A percentile compares a stretch with the other conserved stretches of the same genome.
phyloP scores from a whole-genome alignment of 30 jellyfish, hydroid and myxozoan species.

The Aurelia coerulea region DNA sequence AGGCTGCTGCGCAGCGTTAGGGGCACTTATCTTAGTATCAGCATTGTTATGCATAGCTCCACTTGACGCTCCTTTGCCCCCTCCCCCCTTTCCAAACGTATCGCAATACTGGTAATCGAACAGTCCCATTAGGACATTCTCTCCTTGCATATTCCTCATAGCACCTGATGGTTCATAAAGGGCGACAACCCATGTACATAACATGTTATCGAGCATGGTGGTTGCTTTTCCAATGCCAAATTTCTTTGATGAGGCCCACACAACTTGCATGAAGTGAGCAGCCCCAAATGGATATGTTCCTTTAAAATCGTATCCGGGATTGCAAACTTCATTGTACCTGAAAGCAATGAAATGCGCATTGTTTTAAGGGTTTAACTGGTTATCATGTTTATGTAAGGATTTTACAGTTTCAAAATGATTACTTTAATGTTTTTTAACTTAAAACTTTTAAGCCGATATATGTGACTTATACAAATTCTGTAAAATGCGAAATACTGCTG shows the following conservation, averaged over 20 bases:
- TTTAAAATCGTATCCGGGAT: constrained; percentile 90
- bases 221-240: constrained; percentile 98
- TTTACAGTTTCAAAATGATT: no score
- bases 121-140: constrained; percentile 76
- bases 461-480: no score
- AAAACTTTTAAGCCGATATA: no score
- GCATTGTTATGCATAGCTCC: constrained; percentile 60
- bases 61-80: constrained; percentile 88
- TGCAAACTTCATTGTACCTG: constrained; percentile 99
- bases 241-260: constrained; percentile 82
- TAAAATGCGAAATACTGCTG: no score
- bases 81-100: constrained; percentile 86
- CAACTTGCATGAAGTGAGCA: constrained; percentile 98
- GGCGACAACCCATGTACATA: constrained; percentile 96
- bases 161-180: constrained; percentile 92
- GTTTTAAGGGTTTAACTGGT: no score
- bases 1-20: constrained; percentile 55
- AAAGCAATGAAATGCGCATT: neutral
- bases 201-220: constrained; percentile 61
- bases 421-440: no score
- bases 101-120: constrained; percentile 90
- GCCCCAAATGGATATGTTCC: constrained; percentile 75
- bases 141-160: constrained; percentile 66
- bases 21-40: constrained; percentile 44
- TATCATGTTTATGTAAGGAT: no score